These are phyloP conservation scores for Aphis craccivora DNA, from an alignment of 1,140 invertebrate species.

Conservation along the genomic window DNA sequence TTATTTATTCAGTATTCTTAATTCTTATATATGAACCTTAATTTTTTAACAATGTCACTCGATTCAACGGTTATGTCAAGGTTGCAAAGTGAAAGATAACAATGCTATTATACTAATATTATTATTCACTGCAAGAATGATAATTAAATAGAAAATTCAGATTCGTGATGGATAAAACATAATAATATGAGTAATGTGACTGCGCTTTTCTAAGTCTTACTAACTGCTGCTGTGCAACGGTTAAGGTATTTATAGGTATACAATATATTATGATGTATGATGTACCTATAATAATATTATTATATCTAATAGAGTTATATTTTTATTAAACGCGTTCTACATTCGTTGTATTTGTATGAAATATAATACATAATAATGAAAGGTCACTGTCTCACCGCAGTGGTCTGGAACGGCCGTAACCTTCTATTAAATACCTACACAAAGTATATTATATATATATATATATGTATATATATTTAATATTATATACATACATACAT, in stretches of 20 bases:
- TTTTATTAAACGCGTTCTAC: neutral
- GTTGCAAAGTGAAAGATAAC: neutral
- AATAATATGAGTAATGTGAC: neutral
- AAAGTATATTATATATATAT: neutral
- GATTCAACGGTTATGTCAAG: neutral
- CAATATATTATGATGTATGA: neutral
- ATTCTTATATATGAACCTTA: neutral
- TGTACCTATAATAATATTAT: neutral
- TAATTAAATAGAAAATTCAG: constrained; percentile 6
- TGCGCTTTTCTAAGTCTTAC: neutral
- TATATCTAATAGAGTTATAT: neutral
- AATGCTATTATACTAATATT: neutral
- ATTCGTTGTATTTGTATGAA: neutral
- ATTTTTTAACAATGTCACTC: neutral
- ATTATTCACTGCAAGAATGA: neutral
- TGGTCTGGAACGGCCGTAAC: constrained; percentile 29
- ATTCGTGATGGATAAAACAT: neutral
- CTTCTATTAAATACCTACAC: neutral
- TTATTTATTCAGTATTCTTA: neutral
- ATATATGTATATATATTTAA: neutral
- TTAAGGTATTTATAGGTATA: neutral
- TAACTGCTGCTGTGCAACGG: neutral
- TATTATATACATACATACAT: no score
- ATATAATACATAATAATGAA: constrained; percentile 6
- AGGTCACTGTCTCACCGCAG: constrained; percentile 25